Percentiles rank a stretch among this genome's conserved stretches.
Evolutionary conservation across 1,140 invertebrate species (phyloP).

Genomic region (Goniozus legneri): DNA sequence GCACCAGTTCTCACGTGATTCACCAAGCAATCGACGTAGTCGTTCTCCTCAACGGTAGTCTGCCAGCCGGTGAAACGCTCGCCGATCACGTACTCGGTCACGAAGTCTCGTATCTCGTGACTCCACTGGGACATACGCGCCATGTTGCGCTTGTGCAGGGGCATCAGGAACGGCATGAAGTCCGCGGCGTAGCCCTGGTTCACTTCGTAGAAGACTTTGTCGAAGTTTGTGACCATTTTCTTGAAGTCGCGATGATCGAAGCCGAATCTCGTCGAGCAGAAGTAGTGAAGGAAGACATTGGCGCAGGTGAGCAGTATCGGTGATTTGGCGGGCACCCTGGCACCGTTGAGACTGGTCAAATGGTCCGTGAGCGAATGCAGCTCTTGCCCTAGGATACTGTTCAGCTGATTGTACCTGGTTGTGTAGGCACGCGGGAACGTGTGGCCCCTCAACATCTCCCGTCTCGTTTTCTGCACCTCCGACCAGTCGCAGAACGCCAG

Average conservation of each 20-base stretch:
- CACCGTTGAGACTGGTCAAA: slow-evolving; percentile 42
- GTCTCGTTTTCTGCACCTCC: slow-evolving; percentile 70
- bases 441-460: slow-evolving; percentile 73
- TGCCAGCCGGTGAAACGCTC: slow-evolving; percentile 59
- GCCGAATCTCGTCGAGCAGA: slow-evolving; percentile 74
- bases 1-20: slow-evolving; percentile 63
- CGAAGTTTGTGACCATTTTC: slow-evolving; percentile 70
- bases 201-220: slow-evolving; percentile 86
- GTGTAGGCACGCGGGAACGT: slow-evolving; percentile 74
- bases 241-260: slow-evolving; percentile 64
- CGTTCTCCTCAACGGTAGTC: slow-evolving; percentile 42
- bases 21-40: slow-evolving; percentile 74
- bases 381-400: slow-evolving; percentile 62
- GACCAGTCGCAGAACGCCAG: slow-evolving; percentile 85
- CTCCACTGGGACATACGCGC: slow-evolving; percentile 67
- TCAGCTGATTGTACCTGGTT: slow-evolving; percentile 65
- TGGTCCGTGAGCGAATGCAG: slow-evolving; percentile 58
- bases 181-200: slow-evolving; percentile 86
- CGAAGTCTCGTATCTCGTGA: slow-evolving; percentile 69
- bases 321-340: slow-evolving; percentile 55
- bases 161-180: slow-evolving; percentile 80
- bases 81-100: slow-evolving; percentile 69
- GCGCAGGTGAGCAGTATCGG: slow-evolving; percentile 67
- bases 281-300: slow-evolving; percentile 82
- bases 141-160: slow-evolving; percentile 69